A percentile compares a stretch with the other conserved stretches of the same genome.
Conservation (phyloP, 2,113 vertebrate genomes). For the Rhinoptilus africanus region DNA sequence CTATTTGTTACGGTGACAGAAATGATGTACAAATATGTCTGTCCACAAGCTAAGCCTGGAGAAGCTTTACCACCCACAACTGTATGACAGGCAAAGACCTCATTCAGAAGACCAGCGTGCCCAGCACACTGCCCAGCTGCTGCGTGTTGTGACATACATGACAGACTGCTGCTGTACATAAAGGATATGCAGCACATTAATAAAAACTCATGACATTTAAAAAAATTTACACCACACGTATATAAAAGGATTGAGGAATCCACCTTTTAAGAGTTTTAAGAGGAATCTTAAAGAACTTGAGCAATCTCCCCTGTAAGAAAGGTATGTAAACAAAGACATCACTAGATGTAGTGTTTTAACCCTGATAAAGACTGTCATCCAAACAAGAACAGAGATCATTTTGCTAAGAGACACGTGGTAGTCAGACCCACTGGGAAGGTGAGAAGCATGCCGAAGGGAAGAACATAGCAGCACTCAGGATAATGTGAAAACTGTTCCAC, state of each 20-base stretch:
- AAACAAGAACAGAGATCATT: neutral
- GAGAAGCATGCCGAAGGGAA: neutral
- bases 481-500: neutral
- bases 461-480: neutral
- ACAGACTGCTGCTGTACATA: neutral
- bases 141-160: neutral
- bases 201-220: neutral
- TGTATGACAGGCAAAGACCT: neutral
- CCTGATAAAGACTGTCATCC: neutral
- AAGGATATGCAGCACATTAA: neutral
- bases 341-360: constrained; percentile 30
- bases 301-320: neutral
- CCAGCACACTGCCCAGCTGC: neutral
- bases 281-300: neutral
- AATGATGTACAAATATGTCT: neutral
- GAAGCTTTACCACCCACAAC: neutral
- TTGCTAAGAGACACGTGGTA: neutral
- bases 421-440: neutral
- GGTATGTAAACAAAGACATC: constrained; percentile 26
- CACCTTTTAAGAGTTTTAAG: neutral
- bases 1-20: neutral
- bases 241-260: constrained; percentile 21
- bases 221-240: neutral
- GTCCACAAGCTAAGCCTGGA: neutral
- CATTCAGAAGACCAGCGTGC: neutral